Evolutionary conservation across 2,888 invertebrate genomes (phyloP).

Genomic region (Camponotus fellah): DNA sequence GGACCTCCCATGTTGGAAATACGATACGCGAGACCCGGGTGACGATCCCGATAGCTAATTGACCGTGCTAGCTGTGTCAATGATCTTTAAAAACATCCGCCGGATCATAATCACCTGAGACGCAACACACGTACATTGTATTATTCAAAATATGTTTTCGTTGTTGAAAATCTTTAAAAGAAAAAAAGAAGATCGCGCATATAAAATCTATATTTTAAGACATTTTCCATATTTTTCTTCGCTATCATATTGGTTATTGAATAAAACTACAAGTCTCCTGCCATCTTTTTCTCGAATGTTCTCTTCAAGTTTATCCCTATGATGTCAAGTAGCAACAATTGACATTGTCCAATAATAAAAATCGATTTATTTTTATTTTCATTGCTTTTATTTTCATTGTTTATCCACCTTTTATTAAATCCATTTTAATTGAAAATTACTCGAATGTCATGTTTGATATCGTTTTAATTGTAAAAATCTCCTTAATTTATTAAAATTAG

Average conservation of each 20-base stretch:
- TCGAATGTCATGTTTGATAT: too few species aligned
- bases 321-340: neutral
- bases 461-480: too few species aligned
- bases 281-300: neutral
- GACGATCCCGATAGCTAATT: conserved; percentile 85
- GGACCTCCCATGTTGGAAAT: conserved; percentile 85
- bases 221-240: neutral
- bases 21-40: conserved; percentile 80
- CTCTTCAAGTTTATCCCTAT: neutral
- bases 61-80: conserved; percentile 80
- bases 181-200: neutral
- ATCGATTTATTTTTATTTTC: neutral
- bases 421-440: neutral
- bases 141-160: conserved; percentile 65
- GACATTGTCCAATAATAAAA: neutral
- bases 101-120: conserved; percentile 81
- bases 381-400: neutral
- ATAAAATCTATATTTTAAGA: neutral
- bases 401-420: neutral
- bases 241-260: neutral
- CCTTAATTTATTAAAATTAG: too few species aligned
- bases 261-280: neutral
- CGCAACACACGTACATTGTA: conserved; percentile 78
- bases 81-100: conserved; percentile 81
- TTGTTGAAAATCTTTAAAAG: conserved; percentile 37